Conservation (phyloP, 1,140 invertebrate genomes). For the Hesperophylax magnus region DNA sequence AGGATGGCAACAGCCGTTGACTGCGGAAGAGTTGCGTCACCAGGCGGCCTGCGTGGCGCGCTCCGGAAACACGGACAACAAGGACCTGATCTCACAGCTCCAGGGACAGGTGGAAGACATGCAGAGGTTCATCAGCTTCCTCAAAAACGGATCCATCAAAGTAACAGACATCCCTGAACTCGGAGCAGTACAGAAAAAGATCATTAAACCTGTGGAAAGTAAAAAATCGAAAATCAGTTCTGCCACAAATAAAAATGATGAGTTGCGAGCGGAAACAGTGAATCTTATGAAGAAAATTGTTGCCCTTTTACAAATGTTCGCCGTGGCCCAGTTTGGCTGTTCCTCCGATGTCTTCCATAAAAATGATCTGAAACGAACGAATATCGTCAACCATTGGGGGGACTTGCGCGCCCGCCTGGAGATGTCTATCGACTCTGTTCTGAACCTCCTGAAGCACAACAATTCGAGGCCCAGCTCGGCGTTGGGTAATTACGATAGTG, state of each 20-base stretch:
- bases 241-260: constrained; percentile 58
- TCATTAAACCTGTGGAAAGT: constrained; percentile 69
- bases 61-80: constrained; percentile 23
- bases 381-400: constrained; percentile 91
- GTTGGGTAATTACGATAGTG: constrained; percentile 71
- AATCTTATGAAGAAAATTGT: constrained; percentile 88
- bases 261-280: constrained; percentile 71
- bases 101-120: constrained; percentile 98
- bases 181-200: constrained; percentile 59
- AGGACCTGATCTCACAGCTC: constrained; percentile 93
- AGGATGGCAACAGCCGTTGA: constrained; percentile 76
- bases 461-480: constrained; percentile 67
- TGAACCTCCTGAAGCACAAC: constrained; percentile 75
- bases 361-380: constrained; percentile 88
- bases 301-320: constrained; percentile 91
- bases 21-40: constrained; percentile 74
- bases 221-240: constrained; percentile 41
- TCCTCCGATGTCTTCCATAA: constrained; percentile 80
- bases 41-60: constrained; percentile 72
- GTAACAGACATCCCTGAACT: constrained; percentile 49
- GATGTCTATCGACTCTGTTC: constrained; percentile 86
- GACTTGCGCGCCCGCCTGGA: constrained; percentile 94
- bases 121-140: constrained; percentile 96
- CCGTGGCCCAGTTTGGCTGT: constrained; percentile 93
- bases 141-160: constrained; percentile 88